phyloP scores from a whole-genome alignment of 2,113 vertebrate genomes.

The Empidonax alnorum region DNA sequence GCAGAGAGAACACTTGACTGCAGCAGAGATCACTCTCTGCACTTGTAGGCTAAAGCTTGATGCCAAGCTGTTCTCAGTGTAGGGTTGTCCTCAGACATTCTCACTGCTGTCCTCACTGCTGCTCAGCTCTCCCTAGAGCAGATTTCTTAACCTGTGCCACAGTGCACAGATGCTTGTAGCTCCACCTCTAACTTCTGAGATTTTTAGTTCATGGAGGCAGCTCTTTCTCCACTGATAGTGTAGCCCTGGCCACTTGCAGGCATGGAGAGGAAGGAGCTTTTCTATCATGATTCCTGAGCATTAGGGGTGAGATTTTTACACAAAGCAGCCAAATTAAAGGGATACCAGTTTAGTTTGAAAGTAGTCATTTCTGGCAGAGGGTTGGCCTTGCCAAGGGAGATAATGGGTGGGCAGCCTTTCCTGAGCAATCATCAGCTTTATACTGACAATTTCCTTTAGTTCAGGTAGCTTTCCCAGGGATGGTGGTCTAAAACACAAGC shows the following conservation, averaged over 20 bases:
- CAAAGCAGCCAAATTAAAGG: background rate
- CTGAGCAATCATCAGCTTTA: background rate
- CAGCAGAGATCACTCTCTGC: background rate
- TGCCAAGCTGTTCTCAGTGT: background rate
- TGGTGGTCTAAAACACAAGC: background rate
- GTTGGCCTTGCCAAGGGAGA: background rate
- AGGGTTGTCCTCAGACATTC: background rate
- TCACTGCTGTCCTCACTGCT: background rate
- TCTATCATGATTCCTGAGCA: background rate
- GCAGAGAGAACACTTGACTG: background rate
- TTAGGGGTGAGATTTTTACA: background rate
- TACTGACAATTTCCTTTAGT: background rate
- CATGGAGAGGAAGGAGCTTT: background rate
- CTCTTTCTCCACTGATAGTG: background rate
- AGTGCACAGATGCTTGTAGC: background rate
- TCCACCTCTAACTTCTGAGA: background rate
- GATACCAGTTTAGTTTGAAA: background rate
- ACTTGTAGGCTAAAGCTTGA: background rate
- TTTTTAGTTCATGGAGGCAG: background rate
- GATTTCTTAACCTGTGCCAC: background rate
- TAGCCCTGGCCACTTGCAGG: background rate
- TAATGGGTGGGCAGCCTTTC: background rate
- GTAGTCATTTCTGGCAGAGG: background rate
- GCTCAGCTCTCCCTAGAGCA: background rate
- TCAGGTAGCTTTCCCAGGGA: background rate